A percentile compares a stretch with the other conserved stretches of the same genome.
phyloP scores from a whole-genome alignment of 2,113 vertebrate species.

The Oreochromis aureus region DNA sequence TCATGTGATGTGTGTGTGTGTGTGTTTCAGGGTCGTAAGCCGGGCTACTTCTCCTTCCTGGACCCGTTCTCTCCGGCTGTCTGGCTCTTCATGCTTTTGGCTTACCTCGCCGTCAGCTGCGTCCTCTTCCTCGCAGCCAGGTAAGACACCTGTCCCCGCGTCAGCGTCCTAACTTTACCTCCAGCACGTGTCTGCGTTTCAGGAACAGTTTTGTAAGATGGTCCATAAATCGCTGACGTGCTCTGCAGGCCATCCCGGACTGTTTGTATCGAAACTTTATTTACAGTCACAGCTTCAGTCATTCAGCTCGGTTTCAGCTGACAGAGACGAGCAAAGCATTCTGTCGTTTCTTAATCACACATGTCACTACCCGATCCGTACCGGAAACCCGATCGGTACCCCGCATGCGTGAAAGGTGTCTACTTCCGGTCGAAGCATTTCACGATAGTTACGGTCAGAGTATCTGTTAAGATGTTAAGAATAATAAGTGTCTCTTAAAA shows the following conservation, averaged over 20 bases:
- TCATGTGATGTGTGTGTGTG: neutral
- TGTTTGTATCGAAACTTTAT: neutral
- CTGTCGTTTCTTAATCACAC: neutral
- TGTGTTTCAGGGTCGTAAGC: constrained; percentile 81
- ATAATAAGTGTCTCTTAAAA: too few species aligned
- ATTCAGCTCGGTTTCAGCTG: neutral
- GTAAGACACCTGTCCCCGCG: constrained; percentile 43
- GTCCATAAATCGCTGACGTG: neutral
- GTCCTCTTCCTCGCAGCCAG: constrained; percentile 89
- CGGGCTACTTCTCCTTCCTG: constrained; percentile 92
- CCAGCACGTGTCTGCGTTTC: neutral
- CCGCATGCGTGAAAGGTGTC: too few species aligned
- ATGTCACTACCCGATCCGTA: too few species aligned
- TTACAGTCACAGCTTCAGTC: neutral
- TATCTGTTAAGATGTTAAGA: too few species aligned
- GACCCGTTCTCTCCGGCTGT: constrained; percentile 93
- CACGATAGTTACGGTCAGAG: too few species aligned
- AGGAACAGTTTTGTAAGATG: neutral
- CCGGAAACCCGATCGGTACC: too few species aligned
- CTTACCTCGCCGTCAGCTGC: constrained; percentile 91
- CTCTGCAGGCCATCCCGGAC: neutral
- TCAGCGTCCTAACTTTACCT: neutral
- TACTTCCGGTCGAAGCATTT: too few species aligned
- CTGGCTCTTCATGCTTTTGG: constrained; percentile 94
- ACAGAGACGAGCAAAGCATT: neutral